Conservation (phyloP, 2,797 vertebrate species). For the Melopsittacus undulatus region DNA sequence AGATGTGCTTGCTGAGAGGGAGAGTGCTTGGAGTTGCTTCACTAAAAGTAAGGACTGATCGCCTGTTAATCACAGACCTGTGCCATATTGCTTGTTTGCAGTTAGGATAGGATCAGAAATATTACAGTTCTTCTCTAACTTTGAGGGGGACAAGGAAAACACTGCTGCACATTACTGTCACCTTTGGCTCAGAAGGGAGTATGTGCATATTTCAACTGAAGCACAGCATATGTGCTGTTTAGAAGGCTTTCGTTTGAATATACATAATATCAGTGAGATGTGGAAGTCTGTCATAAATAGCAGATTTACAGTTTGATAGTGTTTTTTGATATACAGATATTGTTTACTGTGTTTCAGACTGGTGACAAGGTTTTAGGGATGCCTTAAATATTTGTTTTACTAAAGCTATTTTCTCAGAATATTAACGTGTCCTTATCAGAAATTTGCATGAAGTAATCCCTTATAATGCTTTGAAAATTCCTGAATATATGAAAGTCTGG, state of each 20-base stretch:
- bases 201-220: not conserved
- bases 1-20: not conserved
- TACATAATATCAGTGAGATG: rapidly evolving
- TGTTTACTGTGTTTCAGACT: not conserved
- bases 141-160: not conserved
- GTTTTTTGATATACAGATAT: not conserved
- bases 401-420: conserved; percentile 16
- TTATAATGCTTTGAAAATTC: conserved; percentile 26
- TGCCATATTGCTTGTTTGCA: not conserved
- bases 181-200: not conserved
- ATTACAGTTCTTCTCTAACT: not conserved
- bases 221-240: not conserved
- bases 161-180: not conserved
- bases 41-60: not conserved
- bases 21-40: not conserved
- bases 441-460: conserved; percentile 44
- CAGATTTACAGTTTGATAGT: not conserved
- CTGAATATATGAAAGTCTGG: not conserved
- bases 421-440: conserved; percentile 18
- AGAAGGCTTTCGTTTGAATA: not conserved
- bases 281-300: not conserved
- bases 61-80: not conserved
- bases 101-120: not conserved
- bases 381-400: conserved; percentile 4
- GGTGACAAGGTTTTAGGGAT: not conserved